Conservation (phyloP, 1,140 invertebrate genomes). For the Monochamus saltuarius region DNA sequence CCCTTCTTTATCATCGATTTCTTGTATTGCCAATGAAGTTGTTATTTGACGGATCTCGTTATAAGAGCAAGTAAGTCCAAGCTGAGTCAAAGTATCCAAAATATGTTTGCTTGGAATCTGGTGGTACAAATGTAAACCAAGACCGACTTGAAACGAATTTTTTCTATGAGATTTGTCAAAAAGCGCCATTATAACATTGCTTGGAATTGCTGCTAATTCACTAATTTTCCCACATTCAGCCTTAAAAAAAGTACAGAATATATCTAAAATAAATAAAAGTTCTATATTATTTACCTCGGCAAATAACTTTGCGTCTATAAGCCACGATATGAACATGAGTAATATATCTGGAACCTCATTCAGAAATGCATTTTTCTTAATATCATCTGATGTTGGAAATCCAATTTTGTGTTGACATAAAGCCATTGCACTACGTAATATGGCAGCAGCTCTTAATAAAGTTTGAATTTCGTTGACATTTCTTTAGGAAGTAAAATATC, state of each 20-base stretch:
- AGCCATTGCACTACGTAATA: conserved; percentile 4
- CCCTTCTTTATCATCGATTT: conserved; percentile 6
- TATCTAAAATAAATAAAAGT: neutral
- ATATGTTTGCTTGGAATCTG: conserved; percentile 9
- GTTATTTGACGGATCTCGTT: conserved; percentile 9
- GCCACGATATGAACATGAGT: conserved; percentile 1
- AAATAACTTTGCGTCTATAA: conserved; percentile 7
- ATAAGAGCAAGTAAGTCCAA: conserved; percentile 9
- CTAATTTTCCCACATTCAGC: neutral
- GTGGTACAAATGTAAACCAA: conserved; percentile 9
- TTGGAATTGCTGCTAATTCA: conserved; percentile 6
- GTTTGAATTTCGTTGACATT: conserved; percentile 4
- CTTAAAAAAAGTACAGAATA: neutral
- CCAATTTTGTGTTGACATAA: neutral
- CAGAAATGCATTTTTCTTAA: neutral
- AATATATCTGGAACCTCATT: conserved; percentile 11
- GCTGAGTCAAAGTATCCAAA: neutral
- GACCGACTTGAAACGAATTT: conserved; percentile 18
- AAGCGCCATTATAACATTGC: conserved; percentile 4
- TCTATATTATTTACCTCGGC: neutral
- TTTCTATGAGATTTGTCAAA: conserved; percentile 8
- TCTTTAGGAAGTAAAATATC: conserved; percentile 1
- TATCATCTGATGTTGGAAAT: conserved; percentile 3
- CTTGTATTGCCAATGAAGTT: conserved; percentile 5
- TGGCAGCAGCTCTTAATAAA: conserved; percentile 4